Evolutionary conservation across 2,113 vertebrate genomes (phyloP), one percentile per base, ranked within the genome.

Genomic region (Heteronetta atricapilla): DNA sequence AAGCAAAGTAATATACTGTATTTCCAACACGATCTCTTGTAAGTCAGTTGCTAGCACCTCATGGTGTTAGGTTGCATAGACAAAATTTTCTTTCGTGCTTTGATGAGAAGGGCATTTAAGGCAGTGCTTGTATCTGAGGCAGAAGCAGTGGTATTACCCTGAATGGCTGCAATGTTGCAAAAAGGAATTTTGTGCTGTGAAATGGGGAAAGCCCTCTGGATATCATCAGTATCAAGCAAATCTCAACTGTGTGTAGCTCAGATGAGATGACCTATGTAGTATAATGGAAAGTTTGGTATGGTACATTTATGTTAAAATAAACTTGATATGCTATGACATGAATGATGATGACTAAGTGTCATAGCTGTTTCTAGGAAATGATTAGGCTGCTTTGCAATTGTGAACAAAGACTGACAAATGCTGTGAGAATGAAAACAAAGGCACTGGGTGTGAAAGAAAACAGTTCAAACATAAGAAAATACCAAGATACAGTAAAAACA

Each of bases 281-380:
- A 16, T 44, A 90, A 87, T 72, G 38, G 83, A 70, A 84, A 93
- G 50, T 10, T 46, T 56, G 16, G 12, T 48, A 22, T 31, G 14
- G 50, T 58, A 31, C 48, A 84, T 44, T 84, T 84, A 42, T 31
- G 42, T 87, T 83, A 82, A 93, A 95, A 89, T 93, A 92, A 89
- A 72, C 60, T 86, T 76, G 53, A 15, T 78, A 8, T 6, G 3
- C 50, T 88, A 29, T 74, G 69, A 53, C 34, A 18, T 36, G 53
- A 90, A 12, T 11, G 74, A 69, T 91, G 1, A 10, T 50, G 48
- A 23, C 62, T 82, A 69, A 0, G 31, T 82, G 58, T 59, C 77
- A 78, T 69, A 74, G 69, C 42, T 75, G 21, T 25, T 40, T 25
- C 21, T 2, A 26, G 36, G 66, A 68, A 84, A 79, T 58, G 7